Evolutionary conservation across 2,113 vertebrate species (phyloP).

Genomic region (Odontophorus gujanensis): DNA sequence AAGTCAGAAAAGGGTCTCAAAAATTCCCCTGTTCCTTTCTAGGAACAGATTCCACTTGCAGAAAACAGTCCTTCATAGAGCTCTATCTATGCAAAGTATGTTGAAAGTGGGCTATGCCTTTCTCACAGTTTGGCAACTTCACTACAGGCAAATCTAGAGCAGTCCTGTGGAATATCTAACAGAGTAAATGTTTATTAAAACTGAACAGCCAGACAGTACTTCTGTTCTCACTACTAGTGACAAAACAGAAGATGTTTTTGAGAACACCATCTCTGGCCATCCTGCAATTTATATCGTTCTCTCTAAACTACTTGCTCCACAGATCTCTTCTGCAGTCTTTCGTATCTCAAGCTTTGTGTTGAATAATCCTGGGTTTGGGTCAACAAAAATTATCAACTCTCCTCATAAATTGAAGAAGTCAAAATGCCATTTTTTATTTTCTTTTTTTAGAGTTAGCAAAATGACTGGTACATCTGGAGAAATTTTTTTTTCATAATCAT

Average conservation of each 20-base stretch:
- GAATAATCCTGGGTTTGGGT: background rate
- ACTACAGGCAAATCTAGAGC: background rate
- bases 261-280: background rate
- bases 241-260: background rate
- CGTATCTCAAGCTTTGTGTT: background rate
- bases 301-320: background rate
- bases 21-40: background rate
- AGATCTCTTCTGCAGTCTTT: background rate
- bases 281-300: background rate
- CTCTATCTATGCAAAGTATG: background rate
- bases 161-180: background rate
- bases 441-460: background rate
- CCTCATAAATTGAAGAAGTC: background rate
- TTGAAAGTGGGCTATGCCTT: background rate
- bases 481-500: background rate
- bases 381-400: background rate
- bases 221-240: background rate
- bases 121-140: background rate
- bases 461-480: background rate
- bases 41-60: background rate
- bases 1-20: background rate
- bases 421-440: background rate
- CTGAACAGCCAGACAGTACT: background rate
- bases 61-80: background rate
- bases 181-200: background rate